Evolutionary conservation across 2,888 invertebrate genomes (phyloP).

Genomic region (Blastobasis lacticolella): DNA sequence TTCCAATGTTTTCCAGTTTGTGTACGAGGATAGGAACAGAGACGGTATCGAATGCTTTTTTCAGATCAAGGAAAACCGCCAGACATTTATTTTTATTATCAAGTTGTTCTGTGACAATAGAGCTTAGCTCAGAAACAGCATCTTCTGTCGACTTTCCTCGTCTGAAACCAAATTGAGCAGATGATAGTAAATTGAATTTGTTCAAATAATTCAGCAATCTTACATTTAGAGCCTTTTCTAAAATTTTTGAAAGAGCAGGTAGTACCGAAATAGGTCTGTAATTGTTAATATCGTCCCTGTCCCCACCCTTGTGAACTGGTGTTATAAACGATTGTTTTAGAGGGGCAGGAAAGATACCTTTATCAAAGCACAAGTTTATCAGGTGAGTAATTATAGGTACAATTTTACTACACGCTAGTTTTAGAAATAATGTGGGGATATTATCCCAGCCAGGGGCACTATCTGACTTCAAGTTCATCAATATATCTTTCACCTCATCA

Average conservation of each 20-base stretch:
- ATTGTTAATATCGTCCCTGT: slow-evolving; percentile 2
- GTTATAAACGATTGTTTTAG: neutral
- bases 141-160: slow-evolving; percentile 4
- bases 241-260: slow-evolving; percentile 3
- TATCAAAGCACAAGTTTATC: neutral
- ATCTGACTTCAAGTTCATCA: neutral
- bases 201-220: slow-evolving; percentile 1
- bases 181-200: slow-evolving; percentile 2
- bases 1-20: no score
- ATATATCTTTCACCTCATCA: neutral
- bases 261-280: slow-evolving; percentile 7
- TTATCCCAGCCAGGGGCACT: neutral
- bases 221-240: slow-evolving; percentile 7
- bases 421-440: neutral
- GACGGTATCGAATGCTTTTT: neutral
- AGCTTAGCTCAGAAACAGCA: slow-evolving; percentile 1
- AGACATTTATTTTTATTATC: slow-evolving; percentile 1
- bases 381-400: neutral
- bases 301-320: neutral
- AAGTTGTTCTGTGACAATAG: slow-evolving; percentile 1
- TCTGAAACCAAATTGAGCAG: slow-evolving; percentile 7
- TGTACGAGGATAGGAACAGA: no score
- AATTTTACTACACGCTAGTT: neutral
- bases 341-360: neutral
- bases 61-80: neutral